Evolutionary conservation across 2,888 invertebrate species (phyloP), one percentile per base, ranked within the genome.

Genomic region (Ornithoptera priamus): DNA sequence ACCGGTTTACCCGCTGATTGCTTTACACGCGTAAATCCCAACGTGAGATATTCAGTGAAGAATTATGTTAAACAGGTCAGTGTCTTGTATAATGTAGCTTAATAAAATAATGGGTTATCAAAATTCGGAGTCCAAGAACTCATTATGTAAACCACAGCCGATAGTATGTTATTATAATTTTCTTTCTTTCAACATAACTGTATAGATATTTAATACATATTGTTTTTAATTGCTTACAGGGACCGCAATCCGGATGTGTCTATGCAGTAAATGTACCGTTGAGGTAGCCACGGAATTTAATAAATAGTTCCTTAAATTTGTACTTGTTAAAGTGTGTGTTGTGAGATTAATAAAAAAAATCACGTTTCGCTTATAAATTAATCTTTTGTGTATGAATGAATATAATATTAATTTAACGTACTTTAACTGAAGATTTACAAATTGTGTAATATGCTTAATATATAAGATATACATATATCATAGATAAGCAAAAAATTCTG

Each of bases 11-110:
- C 89, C 12, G 84, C 63, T 15, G 82, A 86, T 72, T 84, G 85
- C 71, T 87, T 72, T 36, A 79, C 79, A 42, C 79, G 84, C 67
- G 76, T 77, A 1, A 81, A 85, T 62, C 86, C 89, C 3, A 83
- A 82, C 74, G 81, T 87, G 46, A 85, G 92, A 57, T 91, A 92
- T 75, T 73, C 80, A 2, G 80, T 86, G 46, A 78, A 78, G 8
- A 89, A 89, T 74, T 89, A 87, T 68, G 83, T 85, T 8, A 83
- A 71, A 78, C 86, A 85, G 85, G 90, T 88, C 72, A 70, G 76
- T 71, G 24, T 68, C 46, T 53, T 7, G 18, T n/a, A 6, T n/a
- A 18, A 5, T 12, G n/a, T 53, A 50, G 50, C 15, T 12, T 18
- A 17, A 18, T 50, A 18, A 50, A 17, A 50, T 50, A 50, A 18